These are phyloP conservation scores for Actenoides lindsayi DNA, from an alignment of 2,113 vertebrate genomes.

Conservation along the genomic window DNA sequence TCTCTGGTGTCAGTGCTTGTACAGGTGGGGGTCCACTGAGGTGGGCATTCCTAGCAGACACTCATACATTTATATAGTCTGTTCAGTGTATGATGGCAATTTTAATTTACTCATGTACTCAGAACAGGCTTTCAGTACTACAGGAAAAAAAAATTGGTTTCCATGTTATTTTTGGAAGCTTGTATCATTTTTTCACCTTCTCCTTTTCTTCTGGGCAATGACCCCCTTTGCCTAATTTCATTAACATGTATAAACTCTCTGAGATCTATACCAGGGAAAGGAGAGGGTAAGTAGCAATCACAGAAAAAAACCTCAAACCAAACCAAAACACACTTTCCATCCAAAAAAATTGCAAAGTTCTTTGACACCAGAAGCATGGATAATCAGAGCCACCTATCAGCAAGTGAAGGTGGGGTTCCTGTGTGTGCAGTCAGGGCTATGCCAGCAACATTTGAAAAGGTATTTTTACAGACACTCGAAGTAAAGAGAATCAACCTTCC, in stretches of 20 bases:
- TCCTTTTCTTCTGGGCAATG: constrained; percentile 37
- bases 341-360: constrained; percentile 5
- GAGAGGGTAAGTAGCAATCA: not conserved
- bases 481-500: not conserved
- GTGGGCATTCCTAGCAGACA: not conserved
- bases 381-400: not conserved
- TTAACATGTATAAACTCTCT: constrained; percentile 45
- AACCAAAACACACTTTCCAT: not conserved
- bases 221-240: constrained; percentile 18
- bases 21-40: not conserved
- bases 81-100: not conserved
- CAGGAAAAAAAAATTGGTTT: not conserved
- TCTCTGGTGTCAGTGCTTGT: not conserved
- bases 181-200: not conserved
- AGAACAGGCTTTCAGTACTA: not conserved
- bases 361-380: not conserved
- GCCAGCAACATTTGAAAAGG: not conserved
- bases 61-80: not conserved
- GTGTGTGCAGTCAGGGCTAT: not conserved
- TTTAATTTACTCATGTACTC: not conserved
- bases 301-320: not conserved
- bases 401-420: not conserved
- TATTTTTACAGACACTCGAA: not conserved
- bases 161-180: constrained; percentile 58
- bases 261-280: constrained; percentile 20